These are phyloP conservation scores for Halichoeres trimaculatus DNA, from an alignment of 2,113 vertebrate species.

Conservation along the genomic window DNA sequence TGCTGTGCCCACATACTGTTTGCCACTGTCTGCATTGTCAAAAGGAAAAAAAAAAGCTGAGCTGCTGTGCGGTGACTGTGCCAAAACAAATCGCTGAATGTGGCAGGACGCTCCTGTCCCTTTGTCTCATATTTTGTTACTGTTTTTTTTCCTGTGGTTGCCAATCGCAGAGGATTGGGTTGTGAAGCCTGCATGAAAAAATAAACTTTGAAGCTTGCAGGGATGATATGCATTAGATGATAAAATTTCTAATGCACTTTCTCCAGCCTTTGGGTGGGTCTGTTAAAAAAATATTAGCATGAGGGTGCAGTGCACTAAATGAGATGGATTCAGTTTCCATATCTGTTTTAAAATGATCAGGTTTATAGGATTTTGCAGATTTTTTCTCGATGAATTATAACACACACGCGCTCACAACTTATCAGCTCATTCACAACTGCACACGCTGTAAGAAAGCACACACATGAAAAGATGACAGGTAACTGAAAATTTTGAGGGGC, in stretches of 20 bases:
- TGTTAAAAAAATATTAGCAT: not conserved
- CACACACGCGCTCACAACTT: not conserved
- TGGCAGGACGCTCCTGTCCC: conserved; percentile 23
- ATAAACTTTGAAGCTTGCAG: not conserved
- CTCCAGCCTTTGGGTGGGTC: too few species aligned
- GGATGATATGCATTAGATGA: not conserved
- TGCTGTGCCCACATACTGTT: conserved; percentile 49
- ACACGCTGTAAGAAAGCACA: not conserved
- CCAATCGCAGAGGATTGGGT: conserved; percentile 17
- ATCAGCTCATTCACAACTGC: conserved; percentile 11
- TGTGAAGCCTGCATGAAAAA: conserved; percentile 20
- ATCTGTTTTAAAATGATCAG: not conserved
- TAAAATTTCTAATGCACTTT: too few species aligned
- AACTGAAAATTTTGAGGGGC: too few species aligned
- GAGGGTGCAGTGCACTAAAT: conserved; percentile 18
- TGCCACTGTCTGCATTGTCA: conserved; percentile 69
- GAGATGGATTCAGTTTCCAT: not conserved
- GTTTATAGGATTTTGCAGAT: not conserved
- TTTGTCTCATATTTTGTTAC: conserved; percentile 21
- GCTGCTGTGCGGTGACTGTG: conserved; percentile 46
- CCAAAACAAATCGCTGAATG: conserved; percentile 67
- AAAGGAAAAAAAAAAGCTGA: conserved; percentile 29
- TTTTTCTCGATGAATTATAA: not conserved
- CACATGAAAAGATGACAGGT: conserved; percentile 27
- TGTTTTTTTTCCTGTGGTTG: conserved; percentile 10